Conservation (phyloP, 2,797 vertebrate genomes). For the Clamator glandarius region DNA sequence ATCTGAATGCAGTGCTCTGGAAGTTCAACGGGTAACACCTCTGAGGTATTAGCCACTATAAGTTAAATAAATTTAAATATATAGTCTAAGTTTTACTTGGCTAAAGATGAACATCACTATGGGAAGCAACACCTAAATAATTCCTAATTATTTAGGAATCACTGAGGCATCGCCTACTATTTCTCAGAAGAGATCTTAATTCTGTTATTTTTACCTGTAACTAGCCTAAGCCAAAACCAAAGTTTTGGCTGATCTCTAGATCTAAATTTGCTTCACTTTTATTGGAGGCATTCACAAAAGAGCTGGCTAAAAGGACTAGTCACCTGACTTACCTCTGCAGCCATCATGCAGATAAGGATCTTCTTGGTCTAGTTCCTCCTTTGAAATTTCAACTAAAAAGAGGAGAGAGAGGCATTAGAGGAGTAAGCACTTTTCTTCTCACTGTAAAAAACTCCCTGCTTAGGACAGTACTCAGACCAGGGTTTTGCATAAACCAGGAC, state of each 20-base stretch:
- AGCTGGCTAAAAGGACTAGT: not conserved
- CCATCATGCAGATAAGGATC: slow-evolving; percentile 80
- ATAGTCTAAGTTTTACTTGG: not conserved
- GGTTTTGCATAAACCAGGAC: not conserved
- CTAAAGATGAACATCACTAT: not conserved
- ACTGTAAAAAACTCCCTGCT: not conserved
- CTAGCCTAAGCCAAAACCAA: not conserved
- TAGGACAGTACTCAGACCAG: not conserved
- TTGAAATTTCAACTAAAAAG: slow-evolving; percentile 66
- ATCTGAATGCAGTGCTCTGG: not conserved
- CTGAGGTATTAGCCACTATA: not conserved
- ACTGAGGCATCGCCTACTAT: not conserved
- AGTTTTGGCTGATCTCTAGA: not conserved
- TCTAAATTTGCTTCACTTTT: not conserved
- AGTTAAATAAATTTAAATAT: not conserved
- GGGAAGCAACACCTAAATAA: not conserved
- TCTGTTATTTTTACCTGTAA: not conserved
- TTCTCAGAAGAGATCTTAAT: slow-evolving; percentile 3
- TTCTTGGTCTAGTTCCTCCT: slow-evolving; percentile 72
- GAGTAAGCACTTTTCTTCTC: not conserved
- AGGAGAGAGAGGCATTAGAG: not conserved
- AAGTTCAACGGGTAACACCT: not conserved
- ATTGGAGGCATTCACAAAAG: not conserved
- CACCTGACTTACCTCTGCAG: slow-evolving; percentile 86
- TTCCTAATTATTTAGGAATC: not conserved